Percentiles rank a stretch among this genome's conserved stretches.
These are phyloP conservation scores for Lypha dubia DNA, from an alignment of 2,888 invertebrate species.

Conservation along the genomic window DNA sequence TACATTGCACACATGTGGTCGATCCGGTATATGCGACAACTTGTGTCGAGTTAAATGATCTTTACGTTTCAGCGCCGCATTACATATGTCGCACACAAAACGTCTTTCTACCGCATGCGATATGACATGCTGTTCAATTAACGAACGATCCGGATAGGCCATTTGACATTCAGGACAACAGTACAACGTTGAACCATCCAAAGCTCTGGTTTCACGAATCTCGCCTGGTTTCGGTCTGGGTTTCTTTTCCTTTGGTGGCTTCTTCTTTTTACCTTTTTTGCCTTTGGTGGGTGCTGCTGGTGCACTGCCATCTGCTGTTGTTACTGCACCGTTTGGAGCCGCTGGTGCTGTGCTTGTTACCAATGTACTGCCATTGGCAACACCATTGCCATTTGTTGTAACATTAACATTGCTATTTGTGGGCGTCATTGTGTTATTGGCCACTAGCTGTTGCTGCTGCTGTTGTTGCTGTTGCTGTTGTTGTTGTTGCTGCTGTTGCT, in stretches of 20 bases:
- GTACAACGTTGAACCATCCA: constrained; percentile 92
- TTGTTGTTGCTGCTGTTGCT: constrained; percentile 47
- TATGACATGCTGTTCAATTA: constrained; percentile 93
- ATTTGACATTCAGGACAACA: constrained; percentile 95
- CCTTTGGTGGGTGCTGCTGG: constrained; percentile 82
- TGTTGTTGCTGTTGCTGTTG: constrained; percentile 51
- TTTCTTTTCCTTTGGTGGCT: constrained; percentile 89
- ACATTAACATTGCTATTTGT: constrained; percentile 74
- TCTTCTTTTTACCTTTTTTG: constrained; percentile 84
- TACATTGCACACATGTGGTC: constrained; percentile 93
- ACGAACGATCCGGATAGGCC: constrained; percentile 93
- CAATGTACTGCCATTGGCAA: constrained; percentile 76
- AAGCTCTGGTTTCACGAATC: constrained; percentile 85
- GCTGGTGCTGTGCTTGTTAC: constrained; percentile 83
- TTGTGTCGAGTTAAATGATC: constrained; percentile 94
- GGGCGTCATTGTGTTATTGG: constrained; percentile 64
- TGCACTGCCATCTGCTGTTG: constrained; percentile 82
- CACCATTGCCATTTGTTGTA: constrained; percentile 75
- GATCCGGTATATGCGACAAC: constrained; percentile 93
- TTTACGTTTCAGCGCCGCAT: constrained; percentile 93
- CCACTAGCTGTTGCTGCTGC: constrained; percentile 60
- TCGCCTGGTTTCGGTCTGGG: constrained; percentile 88
- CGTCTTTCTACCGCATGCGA: constrained; percentile 93
- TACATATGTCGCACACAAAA: constrained; percentile 95
- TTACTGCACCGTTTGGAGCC: constrained; percentile 84